Evolutionary conservation across 2,113 vertebrate genomes (phyloP).

Genomic region (Haemorhous mexicanus): DNA sequence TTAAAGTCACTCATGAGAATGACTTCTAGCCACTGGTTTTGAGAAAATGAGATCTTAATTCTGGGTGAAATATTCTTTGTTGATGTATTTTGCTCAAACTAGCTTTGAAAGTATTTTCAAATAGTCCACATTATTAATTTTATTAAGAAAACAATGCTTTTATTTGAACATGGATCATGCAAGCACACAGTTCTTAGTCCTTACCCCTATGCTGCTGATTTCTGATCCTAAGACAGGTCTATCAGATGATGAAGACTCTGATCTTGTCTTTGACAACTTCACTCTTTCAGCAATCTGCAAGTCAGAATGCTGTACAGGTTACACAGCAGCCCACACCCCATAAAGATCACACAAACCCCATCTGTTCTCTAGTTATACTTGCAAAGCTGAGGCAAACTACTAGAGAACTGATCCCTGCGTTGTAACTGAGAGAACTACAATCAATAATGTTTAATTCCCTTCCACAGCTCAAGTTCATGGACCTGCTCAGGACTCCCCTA

Average conservation of each 20-base stretch:
- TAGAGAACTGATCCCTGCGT: background rate
- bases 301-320: background rate
- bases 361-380: background rate
- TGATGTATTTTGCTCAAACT: background rate
- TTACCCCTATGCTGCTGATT: slow-evolving; percentile 89
- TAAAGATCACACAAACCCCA: background rate
- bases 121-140: background rate
- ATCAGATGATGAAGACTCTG: slow-evolving; percentile 84
- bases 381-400: slow-evolving; percentile 33
- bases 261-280: slow-evolving; percentile 88
- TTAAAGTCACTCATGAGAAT: background rate
- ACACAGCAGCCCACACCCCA: background rate
- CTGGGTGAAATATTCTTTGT: background rate
- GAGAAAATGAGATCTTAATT: background rate
- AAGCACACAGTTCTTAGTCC: slow-evolving; percentile 11
- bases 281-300: slow-evolving; percentile 87
- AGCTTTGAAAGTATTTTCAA: background rate
- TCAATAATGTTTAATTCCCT: background rate
- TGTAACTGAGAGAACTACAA: slow-evolving; percentile 1
- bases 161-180: background rate
- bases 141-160: background rate
- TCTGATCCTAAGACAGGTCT: slow-evolving; percentile 87
- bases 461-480: background rate
- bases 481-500: background rate
- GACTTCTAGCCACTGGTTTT: background rate